Base-by-base conservation (phyloP, 2,888 invertebrate genomes). In the Hydrotaea diabolus region DNA sequence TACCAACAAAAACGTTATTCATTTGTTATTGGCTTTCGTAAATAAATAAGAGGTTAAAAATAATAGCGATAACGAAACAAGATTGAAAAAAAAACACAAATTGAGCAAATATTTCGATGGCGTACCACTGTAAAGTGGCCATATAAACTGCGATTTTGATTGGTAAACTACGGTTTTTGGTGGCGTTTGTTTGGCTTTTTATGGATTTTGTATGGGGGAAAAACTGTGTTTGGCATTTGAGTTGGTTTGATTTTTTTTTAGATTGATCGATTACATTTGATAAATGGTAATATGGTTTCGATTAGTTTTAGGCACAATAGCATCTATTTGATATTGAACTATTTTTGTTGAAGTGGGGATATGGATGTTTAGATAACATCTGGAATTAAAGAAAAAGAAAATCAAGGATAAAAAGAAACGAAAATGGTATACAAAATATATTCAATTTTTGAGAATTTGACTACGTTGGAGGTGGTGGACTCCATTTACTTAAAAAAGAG, bases 291-390 rank as follows among this genome's bases (percentile, higher is more conserved):
- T 15, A 31, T 15, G 36, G 19, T 39, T 66, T 69, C 23, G 23
- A 62, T 69, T 21, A 23, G 76, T 77, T 82, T 75, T 82, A 80
- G 85, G 82, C 85, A 77, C 82, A 80, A 82, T 82, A 85, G 85
- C 85, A 82, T 82, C 82, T 55, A 57, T 64, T 64, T 55, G 71
- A 77, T 75, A 76, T 74, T 80, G 36, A 79, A 82, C 66, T 59
- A 74, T 23, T 78, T 78, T 43, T 57, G 62, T 69, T 74, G 69
- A 81, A 31, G 75, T 43, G 43, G 64, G 73, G 69, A 69, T 75
- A 73, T 39, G 59, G 76, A 85, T 85, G 84, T 82, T 85, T 85
- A 85, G 73, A 85, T 72, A 85, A 85, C 84, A 85, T 85, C 85
- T 85, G 85, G 79, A 85, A 85, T 69, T 23, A 69, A 69, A 69